phyloP scores from a whole-genome alignment of 2,797 vertebrate species.

The Hipposideros larvatus region DNA sequence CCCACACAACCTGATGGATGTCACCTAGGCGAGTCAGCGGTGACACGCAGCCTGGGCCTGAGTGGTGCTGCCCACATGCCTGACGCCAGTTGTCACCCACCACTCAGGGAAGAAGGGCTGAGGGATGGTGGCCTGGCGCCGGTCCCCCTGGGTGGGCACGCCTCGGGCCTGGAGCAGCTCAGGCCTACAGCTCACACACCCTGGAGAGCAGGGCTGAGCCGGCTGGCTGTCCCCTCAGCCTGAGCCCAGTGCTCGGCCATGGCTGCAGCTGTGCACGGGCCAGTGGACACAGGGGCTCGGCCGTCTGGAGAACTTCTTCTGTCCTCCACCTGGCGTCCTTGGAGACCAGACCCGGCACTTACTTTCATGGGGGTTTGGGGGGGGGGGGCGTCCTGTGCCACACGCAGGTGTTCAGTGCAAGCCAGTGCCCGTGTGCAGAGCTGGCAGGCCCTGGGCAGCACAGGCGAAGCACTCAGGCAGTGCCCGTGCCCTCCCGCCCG shows the following conservation, averaged over 20 bases:
- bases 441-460: too few relatives aligned
- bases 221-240: background rate
- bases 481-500: too few relatives aligned
- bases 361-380: too few relatives aligned
- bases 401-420: too few relatives aligned
- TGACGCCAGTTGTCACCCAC: background rate
- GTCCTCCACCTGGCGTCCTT: too few relatives aligned
- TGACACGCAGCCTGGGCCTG: background rate
- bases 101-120: background rate
- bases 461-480: too few relatives aligned
- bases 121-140: background rate
- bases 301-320: too few relatives aligned
- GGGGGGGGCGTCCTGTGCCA: too few relatives aligned
- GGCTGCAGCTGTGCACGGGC: too few relatives aligned
- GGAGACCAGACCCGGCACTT: too few relatives aligned
- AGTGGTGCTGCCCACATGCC: background rate
- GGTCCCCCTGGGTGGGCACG: background rate
- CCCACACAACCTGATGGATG: background rate
- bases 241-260: background rate
- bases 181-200: conserved; percentile 35
- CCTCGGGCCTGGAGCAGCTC: conserved; percentile 38
- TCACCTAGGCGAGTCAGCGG: background rate
- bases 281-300: too few relatives aligned
- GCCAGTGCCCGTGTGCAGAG: too few relatives aligned
- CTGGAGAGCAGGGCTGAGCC: background rate